These are phyloP conservation scores for Diphyllodes magnificus DNA, from an alignment of 2,113 vertebrate species.

Conservation along the genomic window DNA sequence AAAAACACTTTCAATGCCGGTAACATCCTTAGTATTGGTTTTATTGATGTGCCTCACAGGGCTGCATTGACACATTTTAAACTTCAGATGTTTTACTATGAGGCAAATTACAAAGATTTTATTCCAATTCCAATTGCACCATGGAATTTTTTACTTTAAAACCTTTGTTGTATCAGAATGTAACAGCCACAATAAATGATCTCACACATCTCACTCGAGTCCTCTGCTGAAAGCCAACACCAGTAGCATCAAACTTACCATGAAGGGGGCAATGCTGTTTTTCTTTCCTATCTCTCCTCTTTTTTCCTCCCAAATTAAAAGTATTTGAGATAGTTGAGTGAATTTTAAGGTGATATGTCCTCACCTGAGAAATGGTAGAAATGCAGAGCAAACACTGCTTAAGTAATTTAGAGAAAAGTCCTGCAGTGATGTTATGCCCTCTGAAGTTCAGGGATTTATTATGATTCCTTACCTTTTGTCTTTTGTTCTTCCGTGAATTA, in stretches of 20 bases:
- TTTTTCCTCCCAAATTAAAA: conserved; percentile 1
- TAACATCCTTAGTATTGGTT: background rate
- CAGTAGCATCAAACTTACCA: background rate
- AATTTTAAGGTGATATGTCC: conserved; percentile 30
- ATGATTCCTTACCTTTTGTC: background rate
- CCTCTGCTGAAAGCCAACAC: background rate
- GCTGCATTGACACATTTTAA: background rate
- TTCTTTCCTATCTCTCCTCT: background rate
- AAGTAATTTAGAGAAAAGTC: conserved; percentile 7
- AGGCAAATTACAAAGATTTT: background rate
- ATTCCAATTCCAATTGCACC: background rate
- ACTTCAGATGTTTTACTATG: background rate
- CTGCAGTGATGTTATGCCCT: background rate
- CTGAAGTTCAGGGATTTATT: conserved; percentile 3
- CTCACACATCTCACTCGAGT: background rate
- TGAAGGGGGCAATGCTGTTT: background rate
- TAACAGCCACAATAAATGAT: background rate
- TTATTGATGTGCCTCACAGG: background rate
- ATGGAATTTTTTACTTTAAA: background rate
- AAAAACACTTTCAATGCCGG: background rate
- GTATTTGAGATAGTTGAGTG: background rate
- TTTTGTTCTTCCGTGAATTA: conserved; percentile 7
- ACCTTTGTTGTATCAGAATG: background rate
- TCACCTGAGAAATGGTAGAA: background rate
- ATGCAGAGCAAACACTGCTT: background rate